Evolutionary conservation across 2,113 vertebrate species (phyloP).

Genomic region (Dicentrarchus labrax): DNA sequence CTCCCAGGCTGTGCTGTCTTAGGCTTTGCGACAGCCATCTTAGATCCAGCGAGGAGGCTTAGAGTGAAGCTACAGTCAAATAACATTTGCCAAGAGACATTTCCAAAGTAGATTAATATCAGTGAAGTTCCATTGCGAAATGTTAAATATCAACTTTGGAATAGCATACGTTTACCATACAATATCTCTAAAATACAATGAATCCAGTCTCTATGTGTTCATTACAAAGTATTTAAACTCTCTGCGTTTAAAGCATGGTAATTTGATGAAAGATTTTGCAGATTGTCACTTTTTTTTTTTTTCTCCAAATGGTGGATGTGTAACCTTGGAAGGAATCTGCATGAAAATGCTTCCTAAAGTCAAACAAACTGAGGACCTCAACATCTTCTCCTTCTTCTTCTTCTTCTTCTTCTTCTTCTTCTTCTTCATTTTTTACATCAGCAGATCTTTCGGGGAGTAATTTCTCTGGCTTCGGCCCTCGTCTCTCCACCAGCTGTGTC

Average conservation of each 20-base stretch:
- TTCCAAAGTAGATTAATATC: constrained; percentile 42
- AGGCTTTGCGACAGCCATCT: constrained; percentile 44
- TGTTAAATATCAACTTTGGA: constrained; percentile 22
- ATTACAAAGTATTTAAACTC: constrained; percentile 48
- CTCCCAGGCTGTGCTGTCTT: constrained; percentile 95
- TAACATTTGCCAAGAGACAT: not conserved
- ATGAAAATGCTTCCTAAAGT: constrained; percentile 52
- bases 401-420: not conserved
- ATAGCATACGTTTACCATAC: constrained; percentile 36
- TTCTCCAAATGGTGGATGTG: constrained; percentile 17
- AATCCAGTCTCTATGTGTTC: constrained; percentile 58
- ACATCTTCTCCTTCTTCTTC: not conserved
- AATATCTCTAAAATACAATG: constrained; percentile 43
- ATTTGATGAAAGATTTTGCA: constrained; percentile 34
- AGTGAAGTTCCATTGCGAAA: constrained; percentile 18
- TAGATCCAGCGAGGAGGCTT: not conserved
- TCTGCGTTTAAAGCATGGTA: constrained; percentile 60
- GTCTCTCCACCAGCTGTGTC: constrained; percentile 2
- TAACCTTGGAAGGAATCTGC: constrained; percentile 49
- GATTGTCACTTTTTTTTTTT: constrained; percentile 21
- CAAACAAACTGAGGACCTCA: constrained; percentile 14
- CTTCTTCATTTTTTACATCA: constrained; percentile 1
- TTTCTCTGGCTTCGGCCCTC: not conserved
- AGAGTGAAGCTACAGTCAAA: not conserved
- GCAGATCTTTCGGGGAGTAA: constrained; percentile 9